Base-by-base conservation (phyloP, 1,140 invertebrate genomes). In the Heliconius hermathena region DNA sequence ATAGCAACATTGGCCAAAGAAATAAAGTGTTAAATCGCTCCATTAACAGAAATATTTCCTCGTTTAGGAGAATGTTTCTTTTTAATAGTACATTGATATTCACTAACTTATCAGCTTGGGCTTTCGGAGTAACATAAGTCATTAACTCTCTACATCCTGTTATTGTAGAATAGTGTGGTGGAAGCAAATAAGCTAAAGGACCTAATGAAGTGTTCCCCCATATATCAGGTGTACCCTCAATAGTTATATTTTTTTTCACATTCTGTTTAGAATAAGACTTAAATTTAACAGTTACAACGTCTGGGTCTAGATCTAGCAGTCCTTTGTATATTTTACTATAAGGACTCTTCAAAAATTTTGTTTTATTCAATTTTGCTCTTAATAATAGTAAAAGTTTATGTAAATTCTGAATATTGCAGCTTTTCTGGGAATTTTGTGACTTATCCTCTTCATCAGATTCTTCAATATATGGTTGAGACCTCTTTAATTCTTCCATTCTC, bases 91-190 rank as follows among this genome's bases (percentile, higher is more conserved):
- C 33, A 74, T 84, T 84, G 16, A 90, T n/a, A 75, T 88, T 86
- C 3, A 85, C 36, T 57, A n/a, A n/a, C 18, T 82, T 76, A 36
- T 83, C 79, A 72, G 46, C 78, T 29, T 60, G 36, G 20, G 71
- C 26, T 74, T 84, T 83, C 8, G 26, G 0, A 73, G 77, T 74
- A 29, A 87, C 71, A 82, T 84, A 41, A 36, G 77, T 57, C 83
- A 93, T 90, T 81, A 94, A 73, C 72, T 85, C 84, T 80, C 80
- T 91, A 71, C 90, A 91, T 2, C 90, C 93, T 76, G 86, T 90
- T 46, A 94, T 91, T 71, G 90, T 93, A 8, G 88, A 84, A 82
- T 90, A 90, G 71, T 93, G 85, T n/a, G 91, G 91, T 36, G 93
- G 93, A 6, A 94, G 74, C 6, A 93, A 84, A 88, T 87, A 87